Base-by-base conservation (phyloP, 2,888 invertebrate species). In the Lepidochrysops patricia region DNA sequence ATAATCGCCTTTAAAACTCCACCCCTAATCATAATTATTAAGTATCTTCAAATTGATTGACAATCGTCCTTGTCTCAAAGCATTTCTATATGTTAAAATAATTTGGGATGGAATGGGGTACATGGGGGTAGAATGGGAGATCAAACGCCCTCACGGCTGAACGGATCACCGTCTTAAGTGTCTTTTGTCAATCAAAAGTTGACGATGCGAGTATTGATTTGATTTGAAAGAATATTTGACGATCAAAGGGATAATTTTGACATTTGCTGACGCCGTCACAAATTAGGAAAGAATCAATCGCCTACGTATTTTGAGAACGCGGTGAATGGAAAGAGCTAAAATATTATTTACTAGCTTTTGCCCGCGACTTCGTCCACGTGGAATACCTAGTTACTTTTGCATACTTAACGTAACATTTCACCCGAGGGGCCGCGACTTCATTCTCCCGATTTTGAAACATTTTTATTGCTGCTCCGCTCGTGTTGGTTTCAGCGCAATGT, bases 131-230 rank as follows among this genome's bases (percentile, higher is more conserved):
- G 43, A 19, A 1, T 12, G 35, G 13, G 35, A 43, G 50, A 26
- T 52, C 26, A 52, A 52, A 52, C n/a, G 27, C n/a, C 7, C 34
- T 23, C 50, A 52, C 50, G 50, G 15, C 50, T 52, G 26, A 26
- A 27, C 27, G 50, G 50, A 26, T 52, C 50, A 52, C 7, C 43
- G 19, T 43, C n/a, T 52, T 50, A 15, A 52, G 50, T 26, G 50
- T 52, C 50, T 25, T 27, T 43, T 43, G 43, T 52, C 50, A 52
- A 52, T 50, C 50, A 50, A 25, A 27, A 50, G 13, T 13, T 26
- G 26, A 52, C 43, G 19, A 19, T 3, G 43, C 43, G 19, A 43
- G 43, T 43, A 9, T 1, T 43, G 43, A 43, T 43, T 43, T 19
- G 19, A 43, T 43, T 43, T 43, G 43, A 43, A 19, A 19, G 43